phyloP scores from a whole-genome alignment of 2,797 vertebrate species.

The Hylomyscus alleni region DNA sequence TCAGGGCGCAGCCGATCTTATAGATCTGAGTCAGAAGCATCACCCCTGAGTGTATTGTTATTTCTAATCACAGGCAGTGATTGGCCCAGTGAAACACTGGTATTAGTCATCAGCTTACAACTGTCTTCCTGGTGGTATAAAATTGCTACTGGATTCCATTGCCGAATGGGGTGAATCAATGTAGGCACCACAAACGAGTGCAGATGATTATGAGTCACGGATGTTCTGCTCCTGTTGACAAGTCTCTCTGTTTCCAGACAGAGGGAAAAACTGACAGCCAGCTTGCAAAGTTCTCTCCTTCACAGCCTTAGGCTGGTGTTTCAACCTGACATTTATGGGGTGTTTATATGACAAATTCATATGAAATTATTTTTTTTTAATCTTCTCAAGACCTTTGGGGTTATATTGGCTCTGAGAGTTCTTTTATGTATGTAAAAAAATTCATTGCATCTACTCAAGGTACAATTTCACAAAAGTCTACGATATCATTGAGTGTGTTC shows the following conservation, averaged over 20 bases:
- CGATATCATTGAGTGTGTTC: too few relatives aligned
- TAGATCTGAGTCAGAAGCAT: conserved; percentile 74
- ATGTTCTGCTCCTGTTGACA: conserved; percentile 54
- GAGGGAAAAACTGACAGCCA: conserved; percentile 20
- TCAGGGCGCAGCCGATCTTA: conserved; percentile 74
- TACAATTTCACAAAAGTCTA: not conserved
- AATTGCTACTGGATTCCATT: conserved; percentile 63
- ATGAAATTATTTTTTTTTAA: conserved; percentile 48
- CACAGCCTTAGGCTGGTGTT: conserved; percentile 32
- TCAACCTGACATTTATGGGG: not conserved
- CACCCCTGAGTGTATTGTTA: conserved; percentile 68
- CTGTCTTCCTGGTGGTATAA: conserved; percentile 64
- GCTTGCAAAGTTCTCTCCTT: conserved; percentile 56
- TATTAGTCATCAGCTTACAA: conserved; percentile 72
- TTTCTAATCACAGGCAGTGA: conserved; percentile 73
- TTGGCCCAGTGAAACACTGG: conserved; percentile 68
- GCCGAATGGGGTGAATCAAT: conserved; percentile 65
- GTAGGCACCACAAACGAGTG: conserved; percentile 62
- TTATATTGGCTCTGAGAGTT: conserved; percentile 7
- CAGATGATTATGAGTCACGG: conserved; percentile 51
- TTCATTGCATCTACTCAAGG: not conserved
- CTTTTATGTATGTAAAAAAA: not conserved
- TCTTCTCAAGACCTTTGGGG: not conserved
- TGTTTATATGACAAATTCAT: conserved; percentile 42
- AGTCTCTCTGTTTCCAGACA: conserved; percentile 63